phyloP scores from a whole-genome alignment of 2,113 vertebrate genomes.

The Enhydra lutris region DNA sequence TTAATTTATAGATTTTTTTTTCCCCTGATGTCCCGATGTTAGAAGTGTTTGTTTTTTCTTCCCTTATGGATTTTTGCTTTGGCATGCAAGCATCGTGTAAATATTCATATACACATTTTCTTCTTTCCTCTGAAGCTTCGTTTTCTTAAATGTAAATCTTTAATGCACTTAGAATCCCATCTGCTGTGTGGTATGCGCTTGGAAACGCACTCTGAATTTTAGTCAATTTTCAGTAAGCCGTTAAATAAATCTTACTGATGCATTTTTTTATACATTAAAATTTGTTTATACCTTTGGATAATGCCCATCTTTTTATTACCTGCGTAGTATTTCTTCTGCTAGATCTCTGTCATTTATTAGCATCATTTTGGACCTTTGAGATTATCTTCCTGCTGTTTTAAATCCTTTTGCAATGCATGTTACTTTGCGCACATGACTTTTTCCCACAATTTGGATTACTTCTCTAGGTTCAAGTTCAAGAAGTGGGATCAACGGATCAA shows the following conservation, averaged over 20 bases:
- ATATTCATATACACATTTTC: neutral
- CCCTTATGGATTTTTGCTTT: neutral
- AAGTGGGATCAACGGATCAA: neutral
- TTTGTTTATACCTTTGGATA: neutral
- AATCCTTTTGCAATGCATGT: neutral
- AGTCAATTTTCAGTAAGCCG: neutral
- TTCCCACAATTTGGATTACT: neutral
- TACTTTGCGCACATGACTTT: neutral
- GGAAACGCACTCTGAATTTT: neutral
- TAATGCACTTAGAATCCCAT: neutral
- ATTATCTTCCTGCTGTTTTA: neutral
- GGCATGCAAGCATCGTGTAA: neutral
- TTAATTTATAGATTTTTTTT: neutral
- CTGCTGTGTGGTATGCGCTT: neutral
- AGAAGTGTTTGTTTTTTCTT: neutral
- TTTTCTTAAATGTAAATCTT: conserved; percentile 18
- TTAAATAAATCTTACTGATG: neutral
- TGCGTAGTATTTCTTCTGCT: neutral
- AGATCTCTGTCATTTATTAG: neutral
- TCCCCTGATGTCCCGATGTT: neutral
- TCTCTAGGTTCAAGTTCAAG: neutral
- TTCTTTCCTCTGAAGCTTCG: neutral
- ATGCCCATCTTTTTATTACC: neutral
- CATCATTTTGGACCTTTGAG: neutral
- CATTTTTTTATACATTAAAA: neutral